These are phyloP conservation scores for Apamea monoglypha DNA, from an alignment of 2,888 invertebrate genomes.

Conservation along the genomic window DNA sequence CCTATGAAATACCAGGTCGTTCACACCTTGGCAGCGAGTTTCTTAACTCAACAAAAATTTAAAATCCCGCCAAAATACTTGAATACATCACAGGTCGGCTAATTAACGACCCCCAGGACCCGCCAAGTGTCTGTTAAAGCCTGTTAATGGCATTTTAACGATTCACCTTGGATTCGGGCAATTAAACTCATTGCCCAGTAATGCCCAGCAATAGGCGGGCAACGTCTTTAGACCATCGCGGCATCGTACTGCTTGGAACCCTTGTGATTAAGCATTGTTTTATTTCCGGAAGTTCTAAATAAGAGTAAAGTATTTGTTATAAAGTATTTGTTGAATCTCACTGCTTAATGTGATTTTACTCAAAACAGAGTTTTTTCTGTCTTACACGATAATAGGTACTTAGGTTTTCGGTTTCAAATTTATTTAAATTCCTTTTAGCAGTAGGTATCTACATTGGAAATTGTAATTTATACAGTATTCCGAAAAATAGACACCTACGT, in stretches of 20 bases:
- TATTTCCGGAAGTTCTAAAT: not conserved
- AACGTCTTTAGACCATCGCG: slow-evolving; percentile 29
- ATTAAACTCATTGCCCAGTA: slow-evolving; percentile 61
- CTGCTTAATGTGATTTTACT: not conserved
- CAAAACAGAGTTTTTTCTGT: not conserved
- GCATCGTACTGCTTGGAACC: not conserved
- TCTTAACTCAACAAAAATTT: slow-evolving; percentile 6
- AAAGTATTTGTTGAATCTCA: not conserved
- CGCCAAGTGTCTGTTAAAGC: slow-evolving; percentile 62
- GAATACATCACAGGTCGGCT: slow-evolving; percentile 50
- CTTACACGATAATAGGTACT: not conserved
- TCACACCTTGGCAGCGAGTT: not conserved
- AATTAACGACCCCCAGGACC: slow-evolving; percentile 52
- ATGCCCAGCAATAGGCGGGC: slow-evolving; percentile 36
- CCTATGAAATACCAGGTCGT: not conserved
- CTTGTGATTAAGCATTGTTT: slow-evolving; percentile 19
- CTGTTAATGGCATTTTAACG: slow-evolving; percentile 72
- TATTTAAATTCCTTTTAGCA: not conserved
- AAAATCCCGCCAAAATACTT: slow-evolving; percentile 34
- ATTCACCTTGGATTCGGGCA: slow-evolving; percentile 63
- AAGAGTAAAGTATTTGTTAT: not conserved
- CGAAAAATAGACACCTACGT: not conserved
- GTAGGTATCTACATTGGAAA: not conserved
- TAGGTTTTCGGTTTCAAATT: not conserved
- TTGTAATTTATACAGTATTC: not conserved